Conservation (phyloP, 2,888 invertebrate species). For the Heterodera filipjevi region DNA sequence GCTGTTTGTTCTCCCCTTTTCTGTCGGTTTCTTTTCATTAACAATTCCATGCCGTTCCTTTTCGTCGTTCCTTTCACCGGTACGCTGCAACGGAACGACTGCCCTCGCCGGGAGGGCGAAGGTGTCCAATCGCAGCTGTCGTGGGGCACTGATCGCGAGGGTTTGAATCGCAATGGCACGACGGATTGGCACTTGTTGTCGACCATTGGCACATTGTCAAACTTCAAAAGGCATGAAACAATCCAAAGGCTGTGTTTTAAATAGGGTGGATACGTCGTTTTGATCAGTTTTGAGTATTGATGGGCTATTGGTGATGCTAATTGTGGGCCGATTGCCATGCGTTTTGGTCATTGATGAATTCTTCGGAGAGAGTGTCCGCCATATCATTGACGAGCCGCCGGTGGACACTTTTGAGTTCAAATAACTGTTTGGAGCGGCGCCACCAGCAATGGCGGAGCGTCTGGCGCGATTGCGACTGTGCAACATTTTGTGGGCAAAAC, state of each 20-base stretch:
- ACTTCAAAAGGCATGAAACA: not conserved
- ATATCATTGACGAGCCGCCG: constrained; percentile 8
- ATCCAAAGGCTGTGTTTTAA: not conserved
- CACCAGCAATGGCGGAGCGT: not conserved
- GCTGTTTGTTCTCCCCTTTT: not conserved
- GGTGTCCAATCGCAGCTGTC: not conserved
- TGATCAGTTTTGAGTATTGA: not conserved
- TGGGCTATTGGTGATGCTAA: not conserved
- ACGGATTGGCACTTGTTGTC: not conserved
- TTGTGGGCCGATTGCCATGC: not conserved
- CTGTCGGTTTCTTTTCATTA: not conserved
- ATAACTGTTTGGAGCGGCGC: not conserved
- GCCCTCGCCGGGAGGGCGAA: not conserved
- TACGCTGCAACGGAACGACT: not conserved
- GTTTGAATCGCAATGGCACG: not conserved
- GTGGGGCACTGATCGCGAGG: not conserved
- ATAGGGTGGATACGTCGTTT: not conserved
- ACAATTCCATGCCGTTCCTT: not conserved
- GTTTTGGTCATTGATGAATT: not conserved
- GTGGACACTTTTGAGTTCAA: constrained; percentile 20
- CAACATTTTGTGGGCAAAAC: constrained; percentile 23
- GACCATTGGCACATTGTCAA: not conserved
- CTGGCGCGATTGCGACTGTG: not conserved
- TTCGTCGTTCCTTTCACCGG: not conserved
- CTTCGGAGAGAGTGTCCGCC: constrained; percentile 22